Base-by-base conservation (phyloP, 2,888 invertebrate genomes). In the Copidosoma aretas region DNA sequence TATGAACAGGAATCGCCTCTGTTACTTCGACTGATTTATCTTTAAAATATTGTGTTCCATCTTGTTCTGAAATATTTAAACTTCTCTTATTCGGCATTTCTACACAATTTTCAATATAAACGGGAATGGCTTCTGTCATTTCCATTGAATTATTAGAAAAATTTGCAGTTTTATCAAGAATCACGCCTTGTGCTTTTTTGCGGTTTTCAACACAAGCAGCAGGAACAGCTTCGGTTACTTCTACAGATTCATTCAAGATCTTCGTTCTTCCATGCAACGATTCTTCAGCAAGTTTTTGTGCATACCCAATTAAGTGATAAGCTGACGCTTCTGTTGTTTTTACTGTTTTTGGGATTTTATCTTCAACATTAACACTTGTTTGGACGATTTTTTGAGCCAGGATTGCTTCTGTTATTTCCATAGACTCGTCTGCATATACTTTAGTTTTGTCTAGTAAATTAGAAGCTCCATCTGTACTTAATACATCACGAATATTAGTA, bases 21-120 rank as follows among this genome's bases (percentile, higher is more conserved):
- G 73, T 75, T 10, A 71, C 68, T 57, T 75, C 71, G 71, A 73
- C 72, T 22, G 74, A 68, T 22, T 60, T 59, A 59, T 67, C 56
- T 49, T n/a, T 19, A 49, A 68, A 71, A 32, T 67, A 24, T 24
- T 68, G 54, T 17, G 56, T 72, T 64, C 63, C 63, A 25, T 73
- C 68, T 39, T 64, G 39, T 19, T 46, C 19, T 17, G n/a, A 3
- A n/a, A n/a, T n/a, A 51, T 32, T 3, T 32, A 32, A 32, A 32
- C 32, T 8, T 5, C 8, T 32, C 8, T 32, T 32, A 5, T 8
- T 32, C 32, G 32, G 32, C 32, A 32, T 8, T 32, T 32, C 8
- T 46, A 8, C 43, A 60, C 39, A 25, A 39, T 46, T 32, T 19
- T 25, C 15, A 12, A n/a, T 58, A 43, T 14, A 15, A 54, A 14